Evolutionary conservation across 2,888 invertebrate genomes (phyloP), one percentile per base, ranked within the genome.

Genomic region (Archaeoteleia sp.): DNA sequence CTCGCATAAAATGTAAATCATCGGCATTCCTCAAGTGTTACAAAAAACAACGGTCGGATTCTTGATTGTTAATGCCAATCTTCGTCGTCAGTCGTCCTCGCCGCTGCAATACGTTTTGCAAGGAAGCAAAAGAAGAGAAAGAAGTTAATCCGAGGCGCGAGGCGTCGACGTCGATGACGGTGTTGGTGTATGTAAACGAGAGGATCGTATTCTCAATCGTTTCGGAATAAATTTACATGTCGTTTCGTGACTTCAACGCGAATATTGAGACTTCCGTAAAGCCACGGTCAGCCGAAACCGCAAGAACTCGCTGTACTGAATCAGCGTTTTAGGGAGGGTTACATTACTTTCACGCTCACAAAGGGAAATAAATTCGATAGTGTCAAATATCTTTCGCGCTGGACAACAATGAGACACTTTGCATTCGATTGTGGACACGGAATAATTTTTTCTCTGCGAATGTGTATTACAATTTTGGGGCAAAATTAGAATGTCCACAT

Each of bases 171-270:
- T 13, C 29, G 45, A 4, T 17, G 7, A 12, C 9, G 23, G 23
- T 30, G 30, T 20, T 49, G 20, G 48, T 46, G 39, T 37, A 58
- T 58, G 48, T 39, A 48, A 58, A 69, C 46, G 46, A 54, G 66
- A 53, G 10, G 55, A 69, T 61, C 45, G 54, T 48, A 62, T 70
- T 67, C 45, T 58, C 57, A 61, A 57, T 69, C 69, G 53, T 32
- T 66, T 39, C 32, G 29, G 66, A 61, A 66, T 62, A 57, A 69
- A 69, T 69, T 69, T 69, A 32, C 69, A 61, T 69, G 20, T 46
- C 13, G 39, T 61, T 57, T 43, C 15, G 30, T 13, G 55, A 48
- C 42, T 55, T 30, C 13, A 55, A 15, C 10, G 37, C n/a, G 48
- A 49, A 43, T 48, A 49, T 55, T 62, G 12, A 48, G 39, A 23